Percentiles rank a stretch among this genome's conserved stretches.
Conservation (phyloP, 2,797 vertebrate species). For the Platalea minor region DNA sequence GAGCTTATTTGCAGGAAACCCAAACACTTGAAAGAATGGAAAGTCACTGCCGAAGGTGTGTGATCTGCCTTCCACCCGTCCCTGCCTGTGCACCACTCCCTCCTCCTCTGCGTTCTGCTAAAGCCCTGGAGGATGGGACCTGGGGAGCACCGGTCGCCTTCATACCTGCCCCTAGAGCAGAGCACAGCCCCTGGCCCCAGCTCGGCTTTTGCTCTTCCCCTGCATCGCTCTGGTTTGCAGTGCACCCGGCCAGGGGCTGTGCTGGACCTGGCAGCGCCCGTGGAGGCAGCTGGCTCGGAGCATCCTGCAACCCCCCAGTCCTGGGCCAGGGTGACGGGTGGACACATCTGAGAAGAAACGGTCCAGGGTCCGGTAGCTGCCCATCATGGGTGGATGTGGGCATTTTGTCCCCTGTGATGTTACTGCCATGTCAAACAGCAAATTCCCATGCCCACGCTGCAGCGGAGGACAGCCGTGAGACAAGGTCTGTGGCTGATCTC, state of each 20-base stretch:
- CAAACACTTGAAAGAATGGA: not conserved
- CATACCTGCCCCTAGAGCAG: not conserved
- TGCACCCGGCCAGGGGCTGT: not conserved
- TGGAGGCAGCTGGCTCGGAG: accelerated
- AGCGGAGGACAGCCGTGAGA: not conserved
- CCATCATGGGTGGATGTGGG: not conserved
- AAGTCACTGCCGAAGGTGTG: not conserved
- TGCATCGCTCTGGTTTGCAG: not conserved
- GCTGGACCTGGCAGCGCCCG: accelerated
- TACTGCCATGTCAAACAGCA: not conserved
- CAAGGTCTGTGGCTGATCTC: too few relatives aligned
- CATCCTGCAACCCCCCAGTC: not conserved
- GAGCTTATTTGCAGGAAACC: not conserved
- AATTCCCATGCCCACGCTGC: too few relatives aligned
- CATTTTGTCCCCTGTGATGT: not conserved
- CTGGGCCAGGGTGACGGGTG: too few relatives aligned
- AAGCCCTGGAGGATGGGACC: not conserved
- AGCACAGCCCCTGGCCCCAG: not conserved
- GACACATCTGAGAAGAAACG: not conserved
- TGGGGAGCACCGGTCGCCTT: accelerated
- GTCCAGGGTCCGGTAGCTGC: not conserved
- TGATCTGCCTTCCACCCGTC: not conserved
- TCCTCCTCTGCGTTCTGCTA: not conserved
- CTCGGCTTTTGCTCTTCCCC: not conserved
- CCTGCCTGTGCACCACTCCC: not conserved